Evolutionary conservation across 2,888 invertebrate genomes (phyloP), one percentile per base, ranked within the genome.

Genomic region (Amphipoea oculea): DNA sequence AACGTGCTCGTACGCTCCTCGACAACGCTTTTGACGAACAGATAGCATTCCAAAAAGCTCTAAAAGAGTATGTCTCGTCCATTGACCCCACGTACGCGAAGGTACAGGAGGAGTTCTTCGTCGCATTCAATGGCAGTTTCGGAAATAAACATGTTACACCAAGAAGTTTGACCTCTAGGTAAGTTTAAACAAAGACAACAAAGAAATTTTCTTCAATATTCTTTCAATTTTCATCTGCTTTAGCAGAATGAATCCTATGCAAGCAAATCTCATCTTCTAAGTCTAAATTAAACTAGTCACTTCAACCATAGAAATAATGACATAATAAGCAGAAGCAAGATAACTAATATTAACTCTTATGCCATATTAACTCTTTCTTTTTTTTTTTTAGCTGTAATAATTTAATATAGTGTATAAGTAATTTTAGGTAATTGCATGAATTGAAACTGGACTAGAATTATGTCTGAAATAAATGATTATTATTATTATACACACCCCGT

Each of bases 121-220:
- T 99, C 74, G 99, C 99, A 0, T 99, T 99, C 93, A 99, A 99
- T 93, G 99, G 99, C 62, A 99, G 99, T 94, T 99, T 99, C 97
- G 99, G 99, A 54, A 98, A 98, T 89, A 99, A 99, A 89, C 99
- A 99, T 97, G 99, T 99, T 12, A 99, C 99, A 9, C 99, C 99
- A 0, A 97, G 99, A 90, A 98, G 98, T 71, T 97, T 99, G 66
- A 99, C 98, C 17, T 99, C 99, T 6, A 96, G 97, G 95, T 98
- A 93, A 91, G 89, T 85, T 66, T 69, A 9, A 29, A 29, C 29
- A 29, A 29, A 29, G 29, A 29, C 29, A 29, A 29, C 29, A 29
- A 29, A 29, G 29, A 29, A 29, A 29, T 29, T 29, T 29, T 29
- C 29, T 29, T 29, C 29, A 29, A 29, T 29, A 29, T 29, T 29